These are phyloP conservation scores for Ophion ventricosus DNA, from an alignment of 2,888 invertebrate genomes.

Conservation along the genomic window DNA sequence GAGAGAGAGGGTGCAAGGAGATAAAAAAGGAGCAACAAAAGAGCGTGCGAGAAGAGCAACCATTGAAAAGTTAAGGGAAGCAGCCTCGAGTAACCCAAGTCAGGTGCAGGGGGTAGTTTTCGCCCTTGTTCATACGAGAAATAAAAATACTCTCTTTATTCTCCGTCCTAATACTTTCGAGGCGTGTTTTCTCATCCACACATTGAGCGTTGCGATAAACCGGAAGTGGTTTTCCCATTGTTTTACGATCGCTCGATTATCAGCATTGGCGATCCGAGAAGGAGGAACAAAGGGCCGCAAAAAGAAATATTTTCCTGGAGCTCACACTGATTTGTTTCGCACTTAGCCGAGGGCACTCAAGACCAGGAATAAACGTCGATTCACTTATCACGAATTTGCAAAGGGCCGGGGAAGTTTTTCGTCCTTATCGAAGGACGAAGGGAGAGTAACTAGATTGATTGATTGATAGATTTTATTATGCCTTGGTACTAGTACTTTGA, in stretches of 20 bases:
- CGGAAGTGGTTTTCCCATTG: conserved; percentile 20
- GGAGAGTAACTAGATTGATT: too few relatives aligned
- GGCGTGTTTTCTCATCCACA: background rate
- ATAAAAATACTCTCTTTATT: conserved; percentile 2
- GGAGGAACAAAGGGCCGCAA: background rate
- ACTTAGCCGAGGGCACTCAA: too few relatives aligned
- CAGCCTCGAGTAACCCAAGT: background rate
- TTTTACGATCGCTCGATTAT: conserved; percentile 44
- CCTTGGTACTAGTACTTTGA: too few relatives aligned
- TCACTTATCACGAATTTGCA: too few relatives aligned
- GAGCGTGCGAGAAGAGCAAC: background rate
- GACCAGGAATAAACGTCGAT: too few relatives aligned
- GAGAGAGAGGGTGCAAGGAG: background rate
- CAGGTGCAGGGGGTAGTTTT: conserved; percentile 17
- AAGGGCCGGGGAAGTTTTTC: too few relatives aligned
- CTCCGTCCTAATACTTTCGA: conserved; percentile 14
- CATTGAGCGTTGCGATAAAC: background rate
- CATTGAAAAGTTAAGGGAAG: conserved; percentile 51
- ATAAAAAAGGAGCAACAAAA: background rate
- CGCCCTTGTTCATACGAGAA: background rate
- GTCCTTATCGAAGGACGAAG: background rate
- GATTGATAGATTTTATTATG: too few relatives aligned
- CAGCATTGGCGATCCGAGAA: background rate
- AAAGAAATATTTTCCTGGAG: background rate
- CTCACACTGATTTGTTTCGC: too few relatives aligned